Evolutionary conservation across 2,888 invertebrate species (phyloP).

Genomic region (Cryptocephalus primarius): DNA sequence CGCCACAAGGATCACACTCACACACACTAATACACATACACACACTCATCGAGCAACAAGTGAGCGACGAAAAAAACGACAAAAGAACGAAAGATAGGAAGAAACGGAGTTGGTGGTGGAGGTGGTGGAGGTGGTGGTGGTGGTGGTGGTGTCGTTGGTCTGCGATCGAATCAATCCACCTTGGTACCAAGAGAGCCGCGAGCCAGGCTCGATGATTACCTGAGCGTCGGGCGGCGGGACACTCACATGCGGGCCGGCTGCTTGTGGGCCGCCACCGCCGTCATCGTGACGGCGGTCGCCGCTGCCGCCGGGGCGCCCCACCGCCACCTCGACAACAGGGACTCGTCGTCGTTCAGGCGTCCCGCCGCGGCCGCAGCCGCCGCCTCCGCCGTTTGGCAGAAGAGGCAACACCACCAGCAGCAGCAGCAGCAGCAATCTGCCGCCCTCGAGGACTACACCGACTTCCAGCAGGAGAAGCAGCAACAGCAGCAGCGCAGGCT

Average conservation of each 20-base stretch:
- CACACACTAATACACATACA: neutral
- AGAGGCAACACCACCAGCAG: conserved; percentile 30
- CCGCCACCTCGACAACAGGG: conserved; percentile 28
- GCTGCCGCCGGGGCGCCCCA: conserved; percentile 23
- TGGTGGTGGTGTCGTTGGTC: conserved; percentile 10
- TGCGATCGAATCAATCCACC: conserved; percentile 20
- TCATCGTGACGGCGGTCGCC: conserved; percentile 35
- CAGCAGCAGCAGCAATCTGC: conserved; percentile 17
- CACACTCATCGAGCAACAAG: conserved; percentile 1
- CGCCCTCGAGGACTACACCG: conserved; percentile 29
- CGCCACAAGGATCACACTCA: neutral
- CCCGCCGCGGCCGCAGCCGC: conserved; percentile 11
- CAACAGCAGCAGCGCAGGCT: conserved; percentile 28
- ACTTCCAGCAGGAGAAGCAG: conserved; percentile 23
- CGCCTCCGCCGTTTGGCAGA: conserved; percentile 19
- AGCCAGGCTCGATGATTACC: conserved; percentile 29
- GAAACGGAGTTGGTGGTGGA: too few relatives aligned
- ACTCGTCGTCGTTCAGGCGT: conserved; percentile 28
- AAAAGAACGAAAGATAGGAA: too few relatives aligned
- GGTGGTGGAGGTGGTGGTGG: conserved; percentile 18
- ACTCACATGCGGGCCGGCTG: conserved; percentile 19
- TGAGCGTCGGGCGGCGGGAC: conserved; percentile 21
- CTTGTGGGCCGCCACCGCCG: conserved; percentile 34
- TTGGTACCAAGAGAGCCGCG: conserved; percentile 22
- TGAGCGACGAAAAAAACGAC: conserved; percentile 21